These are phyloP conservation scores for Sceloporus undulatus DNA, from an alignment of 2,113 vertebrate species.

Conservation along the genomic window DNA sequence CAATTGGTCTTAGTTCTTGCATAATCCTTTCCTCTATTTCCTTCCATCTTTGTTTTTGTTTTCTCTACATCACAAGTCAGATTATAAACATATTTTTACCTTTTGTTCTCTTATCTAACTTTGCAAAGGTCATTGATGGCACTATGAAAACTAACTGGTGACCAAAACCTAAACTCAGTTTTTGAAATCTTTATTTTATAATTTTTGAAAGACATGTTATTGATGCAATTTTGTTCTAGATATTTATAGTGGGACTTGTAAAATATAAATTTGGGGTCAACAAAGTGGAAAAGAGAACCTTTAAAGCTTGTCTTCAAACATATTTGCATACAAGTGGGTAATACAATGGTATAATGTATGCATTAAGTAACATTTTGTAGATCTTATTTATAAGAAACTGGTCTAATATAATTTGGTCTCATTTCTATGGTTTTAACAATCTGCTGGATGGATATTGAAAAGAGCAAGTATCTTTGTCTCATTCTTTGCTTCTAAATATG, in stretches of 20 bases:
- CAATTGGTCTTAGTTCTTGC: background rate
- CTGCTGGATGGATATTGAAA: constrained; percentile 9
- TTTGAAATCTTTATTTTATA: too few relatives aligned
- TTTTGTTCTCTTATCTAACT: too few relatives aligned
- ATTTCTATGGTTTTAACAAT: constrained; percentile 5
- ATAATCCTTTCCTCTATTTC: background rate
- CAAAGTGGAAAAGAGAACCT: background rate
- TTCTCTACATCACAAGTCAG: background rate
- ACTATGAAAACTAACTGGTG: too few relatives aligned
- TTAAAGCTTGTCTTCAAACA: background rate
- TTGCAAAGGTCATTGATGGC: too few relatives aligned
- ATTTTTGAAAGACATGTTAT: too few relatives aligned
- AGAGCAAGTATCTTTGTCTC: constrained; percentile 7
- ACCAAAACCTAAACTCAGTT: too few relatives aligned
- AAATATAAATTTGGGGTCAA: too few relatives aligned
- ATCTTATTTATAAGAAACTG: constrained; percentile 13
- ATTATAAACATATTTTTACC: too few relatives aligned
- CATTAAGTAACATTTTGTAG: background rate
- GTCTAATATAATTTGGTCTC: constrained; percentile 16
- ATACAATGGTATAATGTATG: background rate
- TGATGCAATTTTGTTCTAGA: too few relatives aligned
- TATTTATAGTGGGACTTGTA: background rate
- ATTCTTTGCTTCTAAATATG: constrained; percentile 23
- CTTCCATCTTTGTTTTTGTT: too few relatives aligned
- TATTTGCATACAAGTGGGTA: background rate